These are phyloP conservation scores for Cataglyphis albicans DNA, from an alignment of 2,888 invertebrate genomes.

Conservation along the genomic window DNA sequence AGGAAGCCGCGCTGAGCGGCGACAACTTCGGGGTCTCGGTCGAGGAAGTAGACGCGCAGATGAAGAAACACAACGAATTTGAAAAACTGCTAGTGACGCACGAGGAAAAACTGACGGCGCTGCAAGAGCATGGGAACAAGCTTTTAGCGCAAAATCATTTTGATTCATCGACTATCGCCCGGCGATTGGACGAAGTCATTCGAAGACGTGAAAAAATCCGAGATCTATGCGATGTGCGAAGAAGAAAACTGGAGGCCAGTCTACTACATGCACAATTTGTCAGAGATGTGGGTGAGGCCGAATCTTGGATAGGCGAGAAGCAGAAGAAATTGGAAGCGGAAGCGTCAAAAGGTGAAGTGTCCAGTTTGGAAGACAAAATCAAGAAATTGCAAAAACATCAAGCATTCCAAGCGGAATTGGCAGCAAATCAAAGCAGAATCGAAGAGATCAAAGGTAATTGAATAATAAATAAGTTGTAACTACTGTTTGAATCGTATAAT, in stretches of 20 bases:
- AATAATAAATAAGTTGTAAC: not conserved
- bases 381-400: slow-evolving; percentile 97
- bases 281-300: slow-evolving; percentile 96
- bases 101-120: slow-evolving; percentile 94
- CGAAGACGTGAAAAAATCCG: slow-evolving; percentile 90
- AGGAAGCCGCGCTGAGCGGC: slow-evolving; percentile 92
- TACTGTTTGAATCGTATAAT: not conserved
- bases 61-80: slow-evolving; percentile 98
- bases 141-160: slow-evolving; percentile 96
- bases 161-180: slow-evolving; percentile 93
- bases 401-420: slow-evolving; percentile 96
- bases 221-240: slow-evolving; percentile 90
- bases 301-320: slow-evolving; percentile 96
- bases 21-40: slow-evolving; percentile 92
- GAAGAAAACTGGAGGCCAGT: slow-evolving; percentile 91
- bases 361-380: slow-evolving; percentile 97
- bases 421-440: slow-evolving; percentile 94
- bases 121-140: slow-evolving; percentile 95
- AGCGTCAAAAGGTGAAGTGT: slow-evolving; percentile 91
- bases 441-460: slow-evolving; percentile 90
- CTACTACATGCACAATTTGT: slow-evolving; percentile 96
- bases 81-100: slow-evolving; percentile 95
- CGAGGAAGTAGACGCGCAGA: slow-evolving; percentile 95
- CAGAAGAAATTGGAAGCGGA: slow-evolving; percentile 94
- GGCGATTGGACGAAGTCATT: slow-evolving; percentile 91